Base-by-base conservation (phyloP, 2,113 vertebrate genomes). In the Acanthisitta chloris region DNA sequence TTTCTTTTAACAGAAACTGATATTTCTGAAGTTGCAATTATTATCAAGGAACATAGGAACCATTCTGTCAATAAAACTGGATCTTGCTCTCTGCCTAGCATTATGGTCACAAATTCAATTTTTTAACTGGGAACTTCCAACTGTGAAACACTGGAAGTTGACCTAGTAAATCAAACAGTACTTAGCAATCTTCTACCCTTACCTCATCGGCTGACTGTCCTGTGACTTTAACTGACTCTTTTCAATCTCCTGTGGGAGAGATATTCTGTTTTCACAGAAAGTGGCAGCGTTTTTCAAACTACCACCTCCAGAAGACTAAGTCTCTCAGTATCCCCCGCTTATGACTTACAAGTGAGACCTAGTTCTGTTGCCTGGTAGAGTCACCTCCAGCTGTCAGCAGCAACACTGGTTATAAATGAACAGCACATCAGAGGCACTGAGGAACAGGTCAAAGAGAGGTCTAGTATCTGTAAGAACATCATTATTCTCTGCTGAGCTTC, bases 341-440 rank as follows among this genome's bases (percentile, higher is more conserved):
- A 45, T 6, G 24, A 26, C 11, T 89, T 52, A n/a, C n/a, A 21
- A 55, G 24, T 26, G 69, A 87, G 69, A 86, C 46, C 43, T 29
- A 20, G 11, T 29, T 92, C 40, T 46, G 28, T 5, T 54, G 51
- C 43, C 42, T 36, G 28, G 34, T 5, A 28, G 34, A 66, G 59
- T 86, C 59, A 80, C 26, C 46, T 77, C 55, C 52, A 80, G 76
- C 76, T 90, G 67, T 58, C 88, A 95, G 66, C 49, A 65, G 64
- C 46, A 51, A 40, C 28, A 7, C 7, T 45, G 29, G 33, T 69
- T 61, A 77, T 57, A 91, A 66, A 76, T 42, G 18, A 92, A 46
- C 6, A 11, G 49, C 48, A 34, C 13, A 12, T 58, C 42, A 42
- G 16, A 79, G 31, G 33, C 33, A 64, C 33, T 23, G 55, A 38